phyloP scores from a whole-genome alignment of 1,140 invertebrate species.

The Drosophila pruinosa region DNA sequence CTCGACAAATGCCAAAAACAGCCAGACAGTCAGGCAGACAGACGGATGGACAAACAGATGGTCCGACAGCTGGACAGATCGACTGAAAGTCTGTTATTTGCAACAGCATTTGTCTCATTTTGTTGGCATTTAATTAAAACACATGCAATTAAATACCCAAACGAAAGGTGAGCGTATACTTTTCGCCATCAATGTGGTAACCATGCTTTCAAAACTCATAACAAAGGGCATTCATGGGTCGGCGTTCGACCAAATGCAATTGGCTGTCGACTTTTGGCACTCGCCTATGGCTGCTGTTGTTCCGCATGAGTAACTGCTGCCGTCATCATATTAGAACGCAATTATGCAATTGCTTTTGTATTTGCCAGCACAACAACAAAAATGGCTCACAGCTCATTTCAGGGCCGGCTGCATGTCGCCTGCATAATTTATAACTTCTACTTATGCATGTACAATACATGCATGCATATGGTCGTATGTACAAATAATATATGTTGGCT shows the following conservation, averaged over 20 bases:
- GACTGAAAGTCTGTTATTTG: slow-evolving; percentile 3
- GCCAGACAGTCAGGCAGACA: neutral
- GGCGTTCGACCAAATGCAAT: neutral
- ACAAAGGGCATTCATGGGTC: neutral
- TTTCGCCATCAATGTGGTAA: neutral
- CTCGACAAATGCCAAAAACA: neutral
- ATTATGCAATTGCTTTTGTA: slow-evolving; percentile 72
- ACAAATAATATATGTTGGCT: neutral
- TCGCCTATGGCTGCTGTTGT: neutral
- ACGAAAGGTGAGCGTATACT: slow-evolving; percentile 8
- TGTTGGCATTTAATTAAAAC: slow-evolving; percentile 51
- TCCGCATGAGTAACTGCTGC: slow-evolving; percentile 41
- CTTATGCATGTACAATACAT: neutral
- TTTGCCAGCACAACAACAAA: slow-evolving; percentile 15
- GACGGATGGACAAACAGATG: neutral
- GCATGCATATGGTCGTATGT: neutral
- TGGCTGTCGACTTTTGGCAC: neutral
- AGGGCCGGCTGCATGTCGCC: slow-evolving; percentile 25
- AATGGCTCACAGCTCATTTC: neutral
- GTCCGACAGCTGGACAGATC: neutral
- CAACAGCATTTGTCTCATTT: slow-evolving; percentile 35
- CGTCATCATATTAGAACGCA: slow-evolving; percentile 73
- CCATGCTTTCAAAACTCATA: neutral
- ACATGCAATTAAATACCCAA: slow-evolving; percentile 15
- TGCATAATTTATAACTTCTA: slow-evolving; percentile 66